Evolutionary conservation across 1,140 invertebrate genomes (phyloP).

Genomic region (Lasaia peninsularis): DNA sequence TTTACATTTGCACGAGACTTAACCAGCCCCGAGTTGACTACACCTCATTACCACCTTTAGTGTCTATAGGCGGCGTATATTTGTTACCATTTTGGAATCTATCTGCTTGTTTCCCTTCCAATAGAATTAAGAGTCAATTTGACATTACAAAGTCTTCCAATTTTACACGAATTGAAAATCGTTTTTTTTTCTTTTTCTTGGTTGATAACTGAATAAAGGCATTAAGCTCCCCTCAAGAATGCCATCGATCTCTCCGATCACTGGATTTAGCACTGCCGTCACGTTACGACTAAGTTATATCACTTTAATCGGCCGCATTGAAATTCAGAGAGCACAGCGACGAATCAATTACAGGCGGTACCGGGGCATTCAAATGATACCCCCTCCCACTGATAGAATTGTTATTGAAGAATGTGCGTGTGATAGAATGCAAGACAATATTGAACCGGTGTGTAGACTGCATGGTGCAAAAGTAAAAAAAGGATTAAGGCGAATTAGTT

Average conservation of each 20-base stretch:
- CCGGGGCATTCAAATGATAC: slow-evolving; percentile 52
- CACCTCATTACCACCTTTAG: no score
- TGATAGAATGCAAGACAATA: slow-evolving; percentile 65
- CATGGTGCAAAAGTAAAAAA: background rate
- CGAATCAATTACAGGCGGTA: slow-evolving; percentile 64
- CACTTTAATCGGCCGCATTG: slow-evolving; percentile 65
- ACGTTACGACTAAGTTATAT: slow-evolving; percentile 42
- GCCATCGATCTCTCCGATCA: slow-evolving; percentile 15
- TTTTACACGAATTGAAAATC: no score
- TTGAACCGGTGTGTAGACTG: background rate
- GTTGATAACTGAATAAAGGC: slow-evolving; percentile 3
- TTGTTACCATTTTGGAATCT: no score
- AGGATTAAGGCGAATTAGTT: no score
- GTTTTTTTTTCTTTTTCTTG: no score
- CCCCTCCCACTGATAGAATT: slow-evolving; percentile 51
- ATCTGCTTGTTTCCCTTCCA: no score
- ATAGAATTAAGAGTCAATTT: no score
- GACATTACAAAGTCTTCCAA: background rate
- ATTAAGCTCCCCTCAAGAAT: slow-evolving; percentile 17
- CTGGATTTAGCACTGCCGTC: slow-evolving; percentile 43
- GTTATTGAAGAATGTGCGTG: slow-evolving; percentile 66
- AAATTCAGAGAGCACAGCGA: slow-evolving; percentile 58
- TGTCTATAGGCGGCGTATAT: no score
- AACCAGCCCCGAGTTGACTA: no score
- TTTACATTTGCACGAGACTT: no score